Evolutionary conservation across 2,888 invertebrate species (phyloP), one percentile per base, ranked within the genome.

Genomic region (Aspidapion aeneum): DNA sequence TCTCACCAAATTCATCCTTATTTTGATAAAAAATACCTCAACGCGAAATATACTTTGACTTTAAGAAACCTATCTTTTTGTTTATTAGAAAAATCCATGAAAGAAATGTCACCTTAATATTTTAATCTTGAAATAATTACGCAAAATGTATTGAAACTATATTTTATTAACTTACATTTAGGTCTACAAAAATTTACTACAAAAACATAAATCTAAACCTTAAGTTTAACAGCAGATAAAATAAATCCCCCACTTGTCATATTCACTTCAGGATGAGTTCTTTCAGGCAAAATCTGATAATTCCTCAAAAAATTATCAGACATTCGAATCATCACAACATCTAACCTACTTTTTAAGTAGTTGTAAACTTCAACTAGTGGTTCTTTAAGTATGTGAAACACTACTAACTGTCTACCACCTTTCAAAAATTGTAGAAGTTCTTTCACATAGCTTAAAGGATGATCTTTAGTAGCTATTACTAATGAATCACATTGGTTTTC

Each of bases 261-360:
- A 72, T 87, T 87, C 48, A 98, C 94, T 76, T 93, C 90, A 1
- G 98, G 98, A 83, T 98, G 98, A 18, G 98, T 98, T 77, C 98
- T 85, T 69, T 93, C 90, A 1, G 91, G 89, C 66, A 96, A 80
- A 22, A 95, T 89, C 85, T 98, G 98, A 83, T 96, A 96, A 71
- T 89, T 87, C 69, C 97, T 85, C 78, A 94, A 82, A 88, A 96
- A 98, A 74, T 91, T 94, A 70, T 91, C 92, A 51, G 89, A 87
- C 9, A 99, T 79, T 76, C 87, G 88, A 51, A 98, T 79, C 73
- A 89, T 90, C 9, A 93, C 86, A 18, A 91, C 87, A 75, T 88
- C 87, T 62, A 84, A 83, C 59, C 86, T 82, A 61, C 87, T 84
- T 76, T 93, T 94, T 60, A 98, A 79, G 71, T 88, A 86, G 61